Conservation (phyloP, 2,797 vertebrate genomes). For the Dallia pectoralis region DNA sequence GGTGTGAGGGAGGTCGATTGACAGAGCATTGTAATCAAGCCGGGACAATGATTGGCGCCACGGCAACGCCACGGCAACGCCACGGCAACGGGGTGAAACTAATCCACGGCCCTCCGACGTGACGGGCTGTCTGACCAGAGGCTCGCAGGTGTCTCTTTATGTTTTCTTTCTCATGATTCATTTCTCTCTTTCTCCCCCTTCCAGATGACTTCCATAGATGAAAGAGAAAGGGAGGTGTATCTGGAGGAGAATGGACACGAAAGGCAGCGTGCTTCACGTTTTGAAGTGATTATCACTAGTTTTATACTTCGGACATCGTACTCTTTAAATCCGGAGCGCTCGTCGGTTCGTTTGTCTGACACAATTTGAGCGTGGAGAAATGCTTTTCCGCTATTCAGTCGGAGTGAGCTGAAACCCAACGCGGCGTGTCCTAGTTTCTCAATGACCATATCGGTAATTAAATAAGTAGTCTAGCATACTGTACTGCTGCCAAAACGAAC, state of each 20-base stretch:
- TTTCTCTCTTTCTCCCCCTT: slow-evolving; percentile 20
- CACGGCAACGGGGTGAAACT: slow-evolving; percentile 52
- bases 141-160: slow-evolving; percentile 34
- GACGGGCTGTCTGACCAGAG: slow-evolving; percentile 44
- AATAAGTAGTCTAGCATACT: background rate
- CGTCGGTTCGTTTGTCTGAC: slow-evolving; percentile 61
- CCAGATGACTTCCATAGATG: slow-evolving; percentile 51
- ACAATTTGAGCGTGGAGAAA: slow-evolving; percentile 44
- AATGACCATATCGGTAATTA: background rate
- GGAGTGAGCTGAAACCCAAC: slow-evolving; percentile 20
- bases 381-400: slow-evolving; percentile 27
- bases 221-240: slow-evolving; percentile 12
- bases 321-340: slow-evolving; percentile 54
- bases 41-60: slow-evolving; percentile 59
- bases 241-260: slow-evolving; percentile 42
- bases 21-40: background rate
- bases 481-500: background rate
- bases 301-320: slow-evolving; percentile 46
- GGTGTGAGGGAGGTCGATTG: slow-evolving; percentile 41
- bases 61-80: slow-evolving; percentile 29
- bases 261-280: slow-evolving; percentile 56
- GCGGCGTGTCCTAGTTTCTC: slow-evolving; percentile 18
- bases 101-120: slow-evolving; percentile 51
- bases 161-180: background rate
- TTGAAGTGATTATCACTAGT: slow-evolving; percentile 71